Conservation (phyloP, 2,888 invertebrate species). For the Hydriomena furcata region DNA sequence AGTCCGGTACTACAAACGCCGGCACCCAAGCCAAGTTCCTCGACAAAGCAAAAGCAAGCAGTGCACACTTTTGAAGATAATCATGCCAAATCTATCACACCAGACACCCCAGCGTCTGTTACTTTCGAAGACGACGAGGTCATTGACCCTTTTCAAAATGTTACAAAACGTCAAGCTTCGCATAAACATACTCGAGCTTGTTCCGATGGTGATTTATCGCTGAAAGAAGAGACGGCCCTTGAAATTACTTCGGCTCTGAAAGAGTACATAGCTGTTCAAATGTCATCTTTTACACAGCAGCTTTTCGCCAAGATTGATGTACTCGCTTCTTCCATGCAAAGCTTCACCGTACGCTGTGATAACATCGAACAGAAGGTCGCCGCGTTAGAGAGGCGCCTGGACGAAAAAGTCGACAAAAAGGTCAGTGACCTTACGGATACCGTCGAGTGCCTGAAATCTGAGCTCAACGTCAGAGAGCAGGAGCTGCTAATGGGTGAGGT, state of each 20-base stretch:
- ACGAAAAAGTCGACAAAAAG: neutral
- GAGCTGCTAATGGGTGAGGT: constrained; percentile 23
- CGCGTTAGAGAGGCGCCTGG: neutral
- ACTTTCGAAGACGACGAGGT: neutral
- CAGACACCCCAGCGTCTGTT: neutral
- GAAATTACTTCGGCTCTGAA: constrained; percentile 4
- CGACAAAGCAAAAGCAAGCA: neutral
- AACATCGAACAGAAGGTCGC: neutral
- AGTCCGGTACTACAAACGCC: neutral
- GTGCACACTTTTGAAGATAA: neutral
- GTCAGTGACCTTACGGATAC: constrained; percentile 4
- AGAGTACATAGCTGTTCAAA: neutral
- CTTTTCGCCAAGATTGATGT: neutral
- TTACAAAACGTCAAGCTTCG: neutral
- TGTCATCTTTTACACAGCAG: constrained; percentile 1
- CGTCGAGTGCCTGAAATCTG: neutral
- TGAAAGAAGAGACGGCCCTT: neutral
- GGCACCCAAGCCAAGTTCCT: too few species aligned
- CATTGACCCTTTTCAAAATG: constrained; percentile 3
- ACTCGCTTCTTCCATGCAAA: neutral
- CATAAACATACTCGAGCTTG: neutral
- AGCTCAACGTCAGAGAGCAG: constrained; percentile 20
- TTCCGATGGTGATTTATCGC: neutral
- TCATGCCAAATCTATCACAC: neutral
- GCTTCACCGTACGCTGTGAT: neutral